Evolutionary conservation across 2,797 vertebrate species (phyloP).

Genomic region (Thripadectes ignobilis): DNA sequence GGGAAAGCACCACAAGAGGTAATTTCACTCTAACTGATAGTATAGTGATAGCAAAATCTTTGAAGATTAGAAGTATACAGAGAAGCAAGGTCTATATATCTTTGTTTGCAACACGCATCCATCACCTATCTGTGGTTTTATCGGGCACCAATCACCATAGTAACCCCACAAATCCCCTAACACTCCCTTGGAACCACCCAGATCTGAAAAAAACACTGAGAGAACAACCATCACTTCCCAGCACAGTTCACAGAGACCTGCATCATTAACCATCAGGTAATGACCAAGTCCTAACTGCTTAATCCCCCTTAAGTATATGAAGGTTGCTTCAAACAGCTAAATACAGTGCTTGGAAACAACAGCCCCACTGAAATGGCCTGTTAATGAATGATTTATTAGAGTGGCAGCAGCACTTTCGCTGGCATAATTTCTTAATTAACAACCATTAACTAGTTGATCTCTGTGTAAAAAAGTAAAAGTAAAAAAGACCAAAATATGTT

Average conservation of each 20-base stretch:
- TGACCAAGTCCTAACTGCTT: not conserved
- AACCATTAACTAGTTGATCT: conserved; percentile 51
- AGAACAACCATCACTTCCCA: not conserved
- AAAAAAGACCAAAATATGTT: not conserved
- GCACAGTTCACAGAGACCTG: not conserved
- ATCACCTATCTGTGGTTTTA: not conserved
- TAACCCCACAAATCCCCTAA: not conserved
- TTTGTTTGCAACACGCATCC: not conserved
- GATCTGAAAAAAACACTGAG: not conserved
- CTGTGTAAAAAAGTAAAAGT: not conserved
- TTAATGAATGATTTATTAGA: conserved; percentile 78
- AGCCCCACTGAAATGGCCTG: conserved; percentile 47
- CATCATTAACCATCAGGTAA: conserved; percentile 64
- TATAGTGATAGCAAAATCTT: not conserved
- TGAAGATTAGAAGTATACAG: not conserved
- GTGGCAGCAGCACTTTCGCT: not conserved
- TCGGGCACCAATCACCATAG: not conserved
- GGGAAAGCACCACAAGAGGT: not conserved
- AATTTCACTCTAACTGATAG: not conserved
- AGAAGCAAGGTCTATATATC: not conserved
- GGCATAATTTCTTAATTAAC: conserved; percentile 76
- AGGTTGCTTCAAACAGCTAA: conserved; percentile 18
- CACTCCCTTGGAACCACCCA: not conserved
- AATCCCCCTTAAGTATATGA: not conserved
- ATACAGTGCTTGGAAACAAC: conserved; percentile 16